Evolutionary conservation across 2,113 vertebrate genomes (phyloP), one percentile per base, ranked within the genome.

Genomic region (Laterallus jamaicensis): DNA sequence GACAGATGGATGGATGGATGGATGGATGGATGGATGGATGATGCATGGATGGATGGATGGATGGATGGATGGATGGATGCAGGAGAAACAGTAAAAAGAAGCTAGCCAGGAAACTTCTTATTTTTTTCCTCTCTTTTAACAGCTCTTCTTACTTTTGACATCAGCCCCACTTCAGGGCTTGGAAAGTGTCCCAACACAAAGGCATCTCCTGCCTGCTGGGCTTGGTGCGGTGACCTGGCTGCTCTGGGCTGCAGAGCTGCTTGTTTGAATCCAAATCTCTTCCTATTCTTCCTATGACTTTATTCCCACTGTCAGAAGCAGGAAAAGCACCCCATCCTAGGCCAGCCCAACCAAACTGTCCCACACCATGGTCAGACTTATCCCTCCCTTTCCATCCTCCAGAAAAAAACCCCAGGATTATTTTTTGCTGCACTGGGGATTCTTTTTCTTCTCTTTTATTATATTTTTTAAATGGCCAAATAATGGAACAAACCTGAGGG

Each of bases 171-270:
- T 54, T 58, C 58, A 87, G 60, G 35, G 28, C 80, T 79, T 84
- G 59, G 74, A 40, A 87, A 69, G 15, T 9, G 55, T 92, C 47
- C 76, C 6, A 1, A 0, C 12, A 9, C 21, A 25, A 63, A 85
- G 62, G 12, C n/a, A 16, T 7, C 2, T 0, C 2, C 7, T 40
- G 12, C 19, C 56, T 47, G 59, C 2, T 0, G 8, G 71, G 28
- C 56, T 67, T 5, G 1, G 29, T 18, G 69, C 37, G 63, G 28
- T 59, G 28, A 54, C 52, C 70, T n/a, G 35, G 32, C 52, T 1
- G 2, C 50, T 64, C 22, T 25, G 8, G 29, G 12, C 64, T 40
- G 52, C 6, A n/a, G 24, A 54, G 37, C 22, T 39, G 56, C 35
- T 64, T 25, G 17, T 71, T 82, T 15, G 37, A 67, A 62, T 28